Percentiles rank a stretch among this genome's conserved stretches.
These are phyloP conservation scores for Papio anubis DNA, from an alignment of 2,113 vertebrate species.

Conservation along the genomic window DNA sequence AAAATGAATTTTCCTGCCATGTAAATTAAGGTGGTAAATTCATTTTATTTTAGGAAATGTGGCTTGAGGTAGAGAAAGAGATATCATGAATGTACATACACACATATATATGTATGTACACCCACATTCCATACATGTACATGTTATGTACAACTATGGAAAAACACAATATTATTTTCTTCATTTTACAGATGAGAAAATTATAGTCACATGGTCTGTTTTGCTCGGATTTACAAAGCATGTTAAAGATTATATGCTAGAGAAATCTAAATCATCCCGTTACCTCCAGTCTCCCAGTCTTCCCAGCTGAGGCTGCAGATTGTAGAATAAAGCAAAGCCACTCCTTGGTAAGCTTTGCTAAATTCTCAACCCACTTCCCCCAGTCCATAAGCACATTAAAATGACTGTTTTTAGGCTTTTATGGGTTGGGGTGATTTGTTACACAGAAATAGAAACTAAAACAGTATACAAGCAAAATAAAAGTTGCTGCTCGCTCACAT, in stretches of 20 bases:
- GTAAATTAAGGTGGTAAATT: neutral
- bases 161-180: neutral
- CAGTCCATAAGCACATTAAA: neutral
- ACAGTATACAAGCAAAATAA: neutral
- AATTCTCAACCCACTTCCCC: neutral
- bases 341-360: neutral
- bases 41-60: neutral
- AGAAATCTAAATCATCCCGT: neutral
- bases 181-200: neutral
- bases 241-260: neutral
- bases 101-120: neutral
- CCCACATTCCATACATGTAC: neutral
- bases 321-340: neutral
- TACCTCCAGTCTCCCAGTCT: neutral
- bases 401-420: neutral
- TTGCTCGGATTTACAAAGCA: neutral
- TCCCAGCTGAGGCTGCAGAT: neutral
- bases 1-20: constrained; percentile 9
- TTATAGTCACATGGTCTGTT: neutral
- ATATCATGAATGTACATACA: neutral
- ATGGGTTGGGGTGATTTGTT: neutral
- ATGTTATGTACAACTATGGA: neutral
- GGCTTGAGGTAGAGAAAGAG: neutral
- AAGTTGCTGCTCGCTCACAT: neutral
- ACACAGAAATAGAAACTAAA: neutral